Conservation (phyloP, 1,140 invertebrate genomes). For the Ceratosolen fusciceps region DNA sequence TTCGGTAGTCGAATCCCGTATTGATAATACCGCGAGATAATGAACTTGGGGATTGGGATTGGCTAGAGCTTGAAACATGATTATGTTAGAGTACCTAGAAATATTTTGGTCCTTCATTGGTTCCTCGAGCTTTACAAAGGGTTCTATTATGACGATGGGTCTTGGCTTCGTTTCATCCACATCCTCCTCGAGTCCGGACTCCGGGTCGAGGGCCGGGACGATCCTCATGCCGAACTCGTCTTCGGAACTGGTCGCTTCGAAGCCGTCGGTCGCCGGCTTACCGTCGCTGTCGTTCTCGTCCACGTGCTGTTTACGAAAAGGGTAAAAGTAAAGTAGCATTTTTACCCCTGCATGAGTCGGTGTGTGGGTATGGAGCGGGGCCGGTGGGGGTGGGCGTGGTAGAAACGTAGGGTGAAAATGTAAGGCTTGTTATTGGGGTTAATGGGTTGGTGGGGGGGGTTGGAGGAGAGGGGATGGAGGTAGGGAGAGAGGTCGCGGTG, state of each 20-base stretch:
- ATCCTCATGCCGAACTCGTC: constrained; percentile 65
- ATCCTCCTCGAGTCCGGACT: constrained; percentile 53
- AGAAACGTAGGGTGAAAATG: neutral
- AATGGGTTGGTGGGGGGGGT: too few relatives aligned
- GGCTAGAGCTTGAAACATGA: neutral
- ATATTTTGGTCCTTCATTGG: constrained; percentile 22
- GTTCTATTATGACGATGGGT: constrained; percentile 68
- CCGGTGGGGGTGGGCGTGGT: neutral
- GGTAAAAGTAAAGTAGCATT: neutral
- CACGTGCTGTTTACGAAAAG: neutral
- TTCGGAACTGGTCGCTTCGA: constrained; percentile 57
- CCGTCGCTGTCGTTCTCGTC: constrained; percentile 49
- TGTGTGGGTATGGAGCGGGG: too few relatives aligned
- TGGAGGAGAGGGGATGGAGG: too few relatives aligned
- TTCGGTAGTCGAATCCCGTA: too few relatives aligned
- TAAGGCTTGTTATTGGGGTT: neutral
- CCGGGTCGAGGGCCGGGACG: constrained; percentile 41
- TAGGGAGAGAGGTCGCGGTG: too few relatives aligned
- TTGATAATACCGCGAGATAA: too few relatives aligned
- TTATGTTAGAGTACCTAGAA: neutral
- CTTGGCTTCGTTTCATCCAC: constrained; percentile 60
- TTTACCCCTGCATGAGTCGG: too few relatives aligned
- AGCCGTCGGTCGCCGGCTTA: constrained; percentile 44
- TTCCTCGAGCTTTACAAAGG: constrained; percentile 42
- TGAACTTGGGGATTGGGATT: too few relatives aligned